Evolutionary conservation across 1,140 invertebrate genomes (phyloP).

Genomic region (Drosophila subpulchrella): DNA sequence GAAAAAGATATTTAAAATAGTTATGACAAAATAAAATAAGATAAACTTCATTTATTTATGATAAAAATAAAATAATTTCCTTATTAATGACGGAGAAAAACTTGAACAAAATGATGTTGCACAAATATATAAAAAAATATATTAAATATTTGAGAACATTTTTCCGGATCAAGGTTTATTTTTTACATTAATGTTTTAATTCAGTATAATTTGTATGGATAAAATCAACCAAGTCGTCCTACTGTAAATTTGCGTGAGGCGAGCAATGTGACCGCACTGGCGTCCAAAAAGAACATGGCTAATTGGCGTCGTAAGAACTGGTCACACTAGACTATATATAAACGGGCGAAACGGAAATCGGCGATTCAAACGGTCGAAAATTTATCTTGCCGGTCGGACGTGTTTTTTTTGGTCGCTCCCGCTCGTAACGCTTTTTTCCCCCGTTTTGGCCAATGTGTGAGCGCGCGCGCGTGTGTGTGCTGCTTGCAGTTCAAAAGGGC

Average conservation of each 20-base stretch:
- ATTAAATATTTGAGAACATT: too few species aligned
- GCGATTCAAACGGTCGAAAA: constrained; percentile 2
- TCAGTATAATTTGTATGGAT: too few species aligned
- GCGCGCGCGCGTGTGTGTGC: constrained; percentile 17
- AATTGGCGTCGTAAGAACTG: background rate
- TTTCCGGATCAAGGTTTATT: too few species aligned
- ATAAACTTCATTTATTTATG: too few species aligned
- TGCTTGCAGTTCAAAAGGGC: constrained; percentile 53
- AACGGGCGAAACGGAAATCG: background rate
- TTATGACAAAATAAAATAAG: too few species aligned
- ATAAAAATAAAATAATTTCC: too few species aligned
- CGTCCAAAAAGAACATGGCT: background rate
- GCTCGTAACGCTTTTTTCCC: constrained; percentile 39
- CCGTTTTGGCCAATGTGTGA: constrained; percentile 60
- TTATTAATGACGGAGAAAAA: too few species aligned
- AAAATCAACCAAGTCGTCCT: too few species aligned
- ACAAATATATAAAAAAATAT: too few species aligned
- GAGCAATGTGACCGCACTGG: background rate
- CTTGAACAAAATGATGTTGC: too few species aligned
- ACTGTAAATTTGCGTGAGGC: background rate
- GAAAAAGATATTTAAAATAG: too few species aligned
- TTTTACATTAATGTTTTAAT: too few species aligned
- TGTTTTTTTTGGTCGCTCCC: constrained; percentile 5
- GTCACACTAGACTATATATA: background rate
- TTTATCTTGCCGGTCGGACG: constrained; percentile 44